phyloP scores from a whole-genome alignment of 23 tunicate genomes.

The Halocynthia roretzi region DNA sequence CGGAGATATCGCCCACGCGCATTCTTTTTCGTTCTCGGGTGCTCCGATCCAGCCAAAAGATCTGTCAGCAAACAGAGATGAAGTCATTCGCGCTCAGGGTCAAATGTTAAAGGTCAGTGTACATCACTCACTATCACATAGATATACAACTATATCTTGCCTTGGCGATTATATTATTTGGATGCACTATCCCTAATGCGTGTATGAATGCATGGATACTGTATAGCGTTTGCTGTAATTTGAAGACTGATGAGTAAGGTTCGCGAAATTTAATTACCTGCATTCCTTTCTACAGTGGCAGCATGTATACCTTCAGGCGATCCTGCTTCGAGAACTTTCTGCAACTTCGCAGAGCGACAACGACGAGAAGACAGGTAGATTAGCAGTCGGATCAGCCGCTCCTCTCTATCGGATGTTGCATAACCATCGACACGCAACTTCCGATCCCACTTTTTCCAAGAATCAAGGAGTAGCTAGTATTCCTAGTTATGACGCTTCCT shows the following conservation, averaged over 20 bases:
- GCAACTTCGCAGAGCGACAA: background rate
- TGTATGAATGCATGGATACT: too few relatives aligned
- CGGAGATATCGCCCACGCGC: background rate
- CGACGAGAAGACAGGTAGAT: background rate
- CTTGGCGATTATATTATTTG: too few relatives aligned
- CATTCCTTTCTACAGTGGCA: slow-evolving; percentile 44
- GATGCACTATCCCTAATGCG: too few relatives aligned
- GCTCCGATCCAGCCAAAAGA: too few relatives aligned
- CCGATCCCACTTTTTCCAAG: slow-evolving; percentile 63
- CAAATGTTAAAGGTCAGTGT: slow-evolving; percentile 9
- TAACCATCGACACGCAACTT: slow-evolving; percentile 73
- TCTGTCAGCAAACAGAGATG: background rate
- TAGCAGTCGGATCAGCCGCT: background rate
- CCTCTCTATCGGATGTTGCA: slow-evolving; percentile 41
- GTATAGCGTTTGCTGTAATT: too few relatives aligned
- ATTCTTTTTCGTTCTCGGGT: background rate
- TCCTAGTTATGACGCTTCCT: background rate
- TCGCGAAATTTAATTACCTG: too few relatives aligned
- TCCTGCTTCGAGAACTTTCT: slow-evolving; percentile 27
- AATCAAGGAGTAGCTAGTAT: background rate
- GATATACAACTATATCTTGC: too few relatives aligned
- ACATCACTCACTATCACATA: too few relatives aligned
- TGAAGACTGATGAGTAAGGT: too few relatives aligned
- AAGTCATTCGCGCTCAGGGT: background rate
- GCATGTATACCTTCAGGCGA: slow-evolving; percentile 63